Base-by-base conservation (phyloP, 2,797 vertebrate genomes). In the Sebastes matsubarae region DNA sequence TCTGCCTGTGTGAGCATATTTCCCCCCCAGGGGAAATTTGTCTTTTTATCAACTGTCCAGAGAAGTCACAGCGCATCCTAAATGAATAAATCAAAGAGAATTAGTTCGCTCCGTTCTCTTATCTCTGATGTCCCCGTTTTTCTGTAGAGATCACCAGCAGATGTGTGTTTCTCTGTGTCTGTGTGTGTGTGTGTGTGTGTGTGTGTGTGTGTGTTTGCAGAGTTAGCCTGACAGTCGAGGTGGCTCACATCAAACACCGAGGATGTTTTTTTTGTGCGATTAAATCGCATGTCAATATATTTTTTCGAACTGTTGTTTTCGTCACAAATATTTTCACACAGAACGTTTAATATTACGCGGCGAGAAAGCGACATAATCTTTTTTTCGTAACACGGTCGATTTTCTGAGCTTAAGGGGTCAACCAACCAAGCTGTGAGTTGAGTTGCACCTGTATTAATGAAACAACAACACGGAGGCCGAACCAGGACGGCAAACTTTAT, bases 21-120 rank as follows among this genome's bases (percentile, higher is more conserved):
- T 64, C 82, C 81, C 84, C 87, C 90, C 88, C 83, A 52, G 77
- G 85, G 93, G 91, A 94, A 91, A 95, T 95, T 93, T 94, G 92
- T 95, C 93, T 95, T 96, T 96, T 95, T 95, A 95, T 96, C 95
- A 94, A 93, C 89, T 95, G 95, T 96, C 95, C 93, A 59, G 90
- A 85, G 87, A 93, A 95, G 93, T 94, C 87, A 75, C 67, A 58
- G 71, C 77, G 79, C 52, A 91, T 93, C 88, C 90, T 86, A 34
- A 79, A 81, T 46, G 90, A 93, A 96, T 96, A 96, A 95, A 95
- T 96, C 94, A 95, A 83, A 87, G 75, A 87, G 86, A 95, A 94
- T 94, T 93, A 91, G 92, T 84, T 90, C 75, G 85, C 92, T 80
- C 85, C 77, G 83, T 87, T 89, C 61, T 78, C 88, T 93, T 93